phyloP scores from a whole-genome alignment of 2,113 vertebrate species.

The Sander vitreus region DNA sequence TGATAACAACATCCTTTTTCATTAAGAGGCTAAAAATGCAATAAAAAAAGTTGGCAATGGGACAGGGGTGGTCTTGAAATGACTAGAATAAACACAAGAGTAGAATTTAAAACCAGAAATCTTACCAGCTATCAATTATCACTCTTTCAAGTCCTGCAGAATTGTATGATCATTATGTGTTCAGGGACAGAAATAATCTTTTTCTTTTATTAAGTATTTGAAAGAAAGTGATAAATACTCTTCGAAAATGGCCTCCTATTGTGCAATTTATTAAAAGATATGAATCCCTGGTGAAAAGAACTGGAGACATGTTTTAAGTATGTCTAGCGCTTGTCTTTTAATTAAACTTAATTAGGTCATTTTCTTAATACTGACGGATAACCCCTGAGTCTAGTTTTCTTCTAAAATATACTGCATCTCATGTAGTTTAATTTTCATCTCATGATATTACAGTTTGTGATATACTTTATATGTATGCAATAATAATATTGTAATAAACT shows the following conservation, averaged over 20 bases:
- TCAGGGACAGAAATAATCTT: not conserved
- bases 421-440: not conserved
- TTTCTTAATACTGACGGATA: not conserved
- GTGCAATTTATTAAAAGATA: not conserved
- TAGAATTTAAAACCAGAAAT: not conserved
- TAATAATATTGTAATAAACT: conserved; percentile 49
- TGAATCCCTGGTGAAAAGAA: not conserved
- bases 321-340: not conserved
- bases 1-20: not conserved
- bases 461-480: conserved; percentile 32
- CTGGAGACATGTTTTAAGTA: not conserved
- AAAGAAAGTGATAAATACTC: not conserved
- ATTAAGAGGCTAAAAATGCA: not conserved
- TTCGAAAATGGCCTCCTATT: not conserved
- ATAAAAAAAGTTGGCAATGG: too few species aligned
- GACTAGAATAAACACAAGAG: not conserved
- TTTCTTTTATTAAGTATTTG: not conserved
- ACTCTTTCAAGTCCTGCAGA: not conserved
- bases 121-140: not conserved
- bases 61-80: not conserved
- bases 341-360: not conserved
- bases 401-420: conserved; percentile 3
- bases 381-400: not conserved
- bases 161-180: not conserved
- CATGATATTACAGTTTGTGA: conserved; percentile 19